Evolutionary conservation across 2,888 invertebrate species (phyloP), one percentile per base, ranked within the genome.

Genomic region (Phlogophora meticulosa): DNA sequence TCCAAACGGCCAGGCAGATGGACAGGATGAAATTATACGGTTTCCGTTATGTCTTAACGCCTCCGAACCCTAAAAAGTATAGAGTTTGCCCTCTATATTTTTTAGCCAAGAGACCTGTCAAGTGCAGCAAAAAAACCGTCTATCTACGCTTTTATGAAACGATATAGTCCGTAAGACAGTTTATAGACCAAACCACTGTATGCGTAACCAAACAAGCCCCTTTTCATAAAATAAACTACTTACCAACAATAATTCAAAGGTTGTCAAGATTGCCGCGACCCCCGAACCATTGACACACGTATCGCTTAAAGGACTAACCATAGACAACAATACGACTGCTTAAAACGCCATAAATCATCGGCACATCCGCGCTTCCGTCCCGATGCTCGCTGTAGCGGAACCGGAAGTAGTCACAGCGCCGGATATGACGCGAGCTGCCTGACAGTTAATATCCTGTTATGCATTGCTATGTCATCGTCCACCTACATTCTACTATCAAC

Each of bases 401-500:
- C 71, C 89, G 91, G 92, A 91, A 88, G 90, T 90, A 91, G 91
- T 91, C 90, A 83, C 88, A 82, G 84, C 85, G 60, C 87, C 90
- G 92, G 92, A 92, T 91, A 92, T 92, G 92, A 92, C 89, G 89
- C 88, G 85, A 87, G 86, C 79, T 82, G 86, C 76, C 85, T 89
- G 90, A 82, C 88, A 84, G 87, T 85, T 91, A 89, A 91, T 92
- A 92, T 92, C 91, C 92, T 87, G 89, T 70, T 74, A 77, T 82
- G 82, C 82, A 82, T 74, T 84, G 79, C 77, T 82, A 78, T 74
- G 78, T 75, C 71, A 80, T 83, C 78, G 59, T n/a, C 4, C 0
- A 0, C 1, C 28, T 43, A 3, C 53, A 51, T 56, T 62, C 15
- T 49, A 60, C n/a, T 55, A 55, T 51, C 43, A 38, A 70, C 69